Base-by-base conservation (phyloP, 1,140 invertebrate species). In the Tetragonula clypearis region DNA sequence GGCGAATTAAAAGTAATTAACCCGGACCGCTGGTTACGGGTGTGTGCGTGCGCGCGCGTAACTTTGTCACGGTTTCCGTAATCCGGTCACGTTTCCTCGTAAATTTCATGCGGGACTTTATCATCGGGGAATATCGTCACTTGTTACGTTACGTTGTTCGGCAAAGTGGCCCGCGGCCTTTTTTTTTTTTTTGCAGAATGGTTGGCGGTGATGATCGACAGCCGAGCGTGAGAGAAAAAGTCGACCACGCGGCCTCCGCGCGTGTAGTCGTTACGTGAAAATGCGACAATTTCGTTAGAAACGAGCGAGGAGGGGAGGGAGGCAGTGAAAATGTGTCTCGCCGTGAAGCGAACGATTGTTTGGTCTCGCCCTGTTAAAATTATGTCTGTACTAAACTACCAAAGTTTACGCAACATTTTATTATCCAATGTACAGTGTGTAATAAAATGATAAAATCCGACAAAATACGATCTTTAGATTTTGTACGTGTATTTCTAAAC, bases 1-100 rank as follows among this genome's bases (percentile, higher is more conserved):
- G 58, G 77, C 83, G 76, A 84, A 87, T 89, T 86, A 81, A 86
- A 86, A 86, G 79, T 85, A 87, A 87, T 90, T 90, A 90, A 84
- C n/a, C 56, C 23, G n/a, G 60, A 58, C 66, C 69, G 73, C 49
- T 35, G 77, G 62, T 79, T 72, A 75, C 49, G 30, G 62, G 62
- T 11, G 58, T n/a, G 56, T 53, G 86, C 88, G 6, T 49, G 5
- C 21, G 56, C 53, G 5, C 21, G 56, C 53, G 86, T 86, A 81
- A 86, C 60, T 86, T 87, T 89, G 89, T 89, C 60, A 71, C 85
- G 78, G 78, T 79, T 80, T 77, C 74, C 53, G 78, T 88, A 88
- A 89, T 88, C 83, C 83, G 73, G 68, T 79, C 86, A 77, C 78
- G 87, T 80, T 80, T 88, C 66, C 84, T 86, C 82, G 79, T 87